Conservation (phyloP, 2,797 vertebrate species). For the Melanotaenia parkinsoni region DNA sequence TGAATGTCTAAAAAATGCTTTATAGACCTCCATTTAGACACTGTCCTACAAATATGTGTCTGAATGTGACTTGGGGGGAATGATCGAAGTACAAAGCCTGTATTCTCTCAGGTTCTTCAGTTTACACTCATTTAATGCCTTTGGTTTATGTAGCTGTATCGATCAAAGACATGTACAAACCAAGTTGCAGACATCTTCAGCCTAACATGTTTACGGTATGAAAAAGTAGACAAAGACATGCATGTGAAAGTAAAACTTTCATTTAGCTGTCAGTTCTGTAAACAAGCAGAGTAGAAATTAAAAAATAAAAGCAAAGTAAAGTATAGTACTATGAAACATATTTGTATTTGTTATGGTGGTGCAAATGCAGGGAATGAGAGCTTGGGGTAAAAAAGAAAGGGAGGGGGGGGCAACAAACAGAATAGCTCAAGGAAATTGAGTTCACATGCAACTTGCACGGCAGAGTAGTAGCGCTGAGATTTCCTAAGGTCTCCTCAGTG, state of each 20-base stretch:
- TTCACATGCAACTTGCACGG: conserved; percentile 53
- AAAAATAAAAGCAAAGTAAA: no score
- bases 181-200: no score
- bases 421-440: conserved; percentile 49
- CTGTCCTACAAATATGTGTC: no score
- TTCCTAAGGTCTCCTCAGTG: conserved; percentile 45
- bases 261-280: no score
- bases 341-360: neutral
- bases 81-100: neutral
- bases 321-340: neutral
- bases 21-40: neutral
- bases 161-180: no score
- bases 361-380: neutral
- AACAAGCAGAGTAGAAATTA: no score
- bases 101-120: neutral
- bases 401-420: conserved; percentile 3
- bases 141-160: no score
- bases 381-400: neutral
- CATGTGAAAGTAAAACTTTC: no score
- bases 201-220: no score
- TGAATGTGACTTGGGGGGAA: neutral
- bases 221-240: no score
- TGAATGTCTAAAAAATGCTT: neutral
- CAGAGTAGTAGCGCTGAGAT: neutral
- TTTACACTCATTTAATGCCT: neutral